Base-by-base conservation (phyloP, 2,113 vertebrate species). In the Sakesphorus luctuosus region DNA sequence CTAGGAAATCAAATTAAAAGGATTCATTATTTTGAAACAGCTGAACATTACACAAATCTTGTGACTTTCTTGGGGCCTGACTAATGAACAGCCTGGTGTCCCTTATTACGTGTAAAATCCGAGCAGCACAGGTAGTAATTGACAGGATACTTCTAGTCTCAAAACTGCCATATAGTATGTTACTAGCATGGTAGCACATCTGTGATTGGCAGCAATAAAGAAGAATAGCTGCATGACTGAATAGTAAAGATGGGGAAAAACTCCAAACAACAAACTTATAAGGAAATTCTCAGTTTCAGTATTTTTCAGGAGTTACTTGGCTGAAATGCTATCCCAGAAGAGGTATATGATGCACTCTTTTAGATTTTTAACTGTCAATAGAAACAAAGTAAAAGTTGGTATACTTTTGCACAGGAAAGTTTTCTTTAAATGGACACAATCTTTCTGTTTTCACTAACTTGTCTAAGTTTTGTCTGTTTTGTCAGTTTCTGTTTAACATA, bases 161-260 rank as follows among this genome's bases (percentile, higher is more conserved):
- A 80, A 53, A 79, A 49, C 46, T 76, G 58, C 3, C 7, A 10
- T 11, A 5, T 36, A 15, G 2, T n/a, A 3, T 31, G 6, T 67
- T 72, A 46, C 21, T 53, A 55, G 17, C 31, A 8, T 0, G 0
- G 31, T 56, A 69, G 12, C 18, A 43, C 7, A 16, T 3, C 21
- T 79, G 40, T 67, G 38, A 46, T 79, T 86, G 44, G 26, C 24
- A 25, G 15, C 44, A 50, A 8, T n/a, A 29, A 58, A 58, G n/a
- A 59, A 43, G 21, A 77, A 44, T 7, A 81, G 17, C 31, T 75
- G 21, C 3, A 6, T 71, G 36, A 46, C 44, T 61, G 36, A 84
- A 84, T 21, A 31, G 18, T 29, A 67, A 79, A 40, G 56, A 47
- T 24, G 6, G 5, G 8, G 11, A 25, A 59, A 35, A 62, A 62